Evolutionary conservation across 2,797 vertebrate genomes (phyloP), one percentile per base, ranked within the genome.

Genomic region (Artibeus lituratus): DNA sequence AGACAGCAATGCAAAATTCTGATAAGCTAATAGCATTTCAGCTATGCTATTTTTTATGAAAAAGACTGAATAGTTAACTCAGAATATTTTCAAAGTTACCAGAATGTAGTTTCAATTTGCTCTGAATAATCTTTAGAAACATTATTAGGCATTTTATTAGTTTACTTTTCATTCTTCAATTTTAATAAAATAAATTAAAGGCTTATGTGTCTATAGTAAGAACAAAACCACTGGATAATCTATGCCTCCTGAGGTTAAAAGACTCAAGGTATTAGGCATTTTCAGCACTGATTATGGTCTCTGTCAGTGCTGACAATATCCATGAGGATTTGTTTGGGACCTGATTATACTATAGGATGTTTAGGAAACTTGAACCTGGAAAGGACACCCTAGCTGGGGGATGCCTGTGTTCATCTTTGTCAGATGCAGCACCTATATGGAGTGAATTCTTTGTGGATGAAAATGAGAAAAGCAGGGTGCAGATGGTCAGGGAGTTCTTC

Each of bases 391-490:
- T 44, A 9, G 14, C 19, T 12, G 0, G 1, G 53, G 2, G 9
- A 10, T 18, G 3, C 4, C 3, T 2, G 29, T 8, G 4, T 78
- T 74, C 65, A 7, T 49, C 29, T 26, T 7, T 32, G 2, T 47
- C 10, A 12, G 8, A 3, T 5, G 44, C 10, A 11, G 7, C 18
- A 74, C 7, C 39, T 70, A 0, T 8, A 2, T 22, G 12, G 3
- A 57, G 19, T 39, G 14, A n/a, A 5, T n/a, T 12, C 1, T 14
- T n/a, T 47, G 37, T 10, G 3, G 26, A 10, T 24, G 6, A 22
- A 14, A 53, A 16, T 2, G 9, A 55, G 8, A 29, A 24, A 3
- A 0, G 0, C 3, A 10, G 10, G 11, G 4, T 16, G 15, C 7
- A 44, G 32, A 44, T 1, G 9, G 21, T 10, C 44, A 37, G 2